phyloP scores from a whole-genome alignment of 2,797 vertebrate species.

The Hafferia zeledoni region DNA sequence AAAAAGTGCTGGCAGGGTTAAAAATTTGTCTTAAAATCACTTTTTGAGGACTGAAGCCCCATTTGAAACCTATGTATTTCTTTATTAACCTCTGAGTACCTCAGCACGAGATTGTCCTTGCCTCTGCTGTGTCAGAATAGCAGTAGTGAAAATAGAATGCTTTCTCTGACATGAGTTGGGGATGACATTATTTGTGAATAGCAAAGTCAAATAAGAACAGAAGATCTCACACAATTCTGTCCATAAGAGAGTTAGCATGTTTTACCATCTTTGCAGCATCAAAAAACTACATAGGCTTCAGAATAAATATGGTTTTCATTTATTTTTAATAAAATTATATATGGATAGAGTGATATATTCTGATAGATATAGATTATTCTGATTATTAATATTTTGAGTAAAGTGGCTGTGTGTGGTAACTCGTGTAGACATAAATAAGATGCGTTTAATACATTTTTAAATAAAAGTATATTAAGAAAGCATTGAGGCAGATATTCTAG shows the following conservation, averaged over 20 bases:
- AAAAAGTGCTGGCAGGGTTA: neutral
- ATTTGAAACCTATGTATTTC: neutral
- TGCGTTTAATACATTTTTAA: neutral
- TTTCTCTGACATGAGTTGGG: neutral
- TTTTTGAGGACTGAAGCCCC: neutral
- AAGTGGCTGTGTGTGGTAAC: neutral
- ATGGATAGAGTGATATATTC: neutral
- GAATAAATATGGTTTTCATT: neutral
- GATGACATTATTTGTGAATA: neutral
- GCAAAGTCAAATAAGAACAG: neutral
- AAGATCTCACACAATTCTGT: neutral
- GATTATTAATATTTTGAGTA: neutral
- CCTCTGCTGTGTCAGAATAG: rapidly evolving
- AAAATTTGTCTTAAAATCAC: neutral
- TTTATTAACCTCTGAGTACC: neutral
- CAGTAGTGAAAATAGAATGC: rapidly evolving
- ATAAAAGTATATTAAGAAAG: neutral
- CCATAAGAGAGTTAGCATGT: neutral
- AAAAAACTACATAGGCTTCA: neutral
- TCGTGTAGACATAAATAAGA: neutral
- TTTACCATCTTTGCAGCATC: neutral
- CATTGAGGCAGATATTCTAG: neutral
- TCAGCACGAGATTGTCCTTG: neutral
- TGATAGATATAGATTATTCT: neutral
- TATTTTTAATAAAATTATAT: neutral